These are phyloP conservation scores for Astyanax mexicanus DNA, from an alignment of 2,797 vertebrate species.

Conservation along the genomic window DNA sequence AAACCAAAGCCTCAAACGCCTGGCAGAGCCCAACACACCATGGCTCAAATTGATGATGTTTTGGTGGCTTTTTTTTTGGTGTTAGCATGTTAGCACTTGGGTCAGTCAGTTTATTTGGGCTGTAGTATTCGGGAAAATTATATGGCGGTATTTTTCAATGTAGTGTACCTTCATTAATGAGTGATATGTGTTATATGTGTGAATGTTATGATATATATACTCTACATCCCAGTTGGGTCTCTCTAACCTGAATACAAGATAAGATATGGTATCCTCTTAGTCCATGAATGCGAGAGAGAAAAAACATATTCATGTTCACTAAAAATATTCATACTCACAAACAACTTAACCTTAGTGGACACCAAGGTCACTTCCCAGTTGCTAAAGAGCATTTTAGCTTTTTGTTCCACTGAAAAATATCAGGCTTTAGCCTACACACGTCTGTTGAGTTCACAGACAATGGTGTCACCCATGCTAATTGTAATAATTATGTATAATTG, in stretches of 20 bases:
- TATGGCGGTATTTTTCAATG: too few relatives aligned
- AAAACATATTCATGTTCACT: not conserved
- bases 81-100: constrained; percentile 30
- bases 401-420: constrained; percentile 1
- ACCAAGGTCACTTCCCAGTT: not conserved
- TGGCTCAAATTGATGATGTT: not conserved
- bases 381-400: constrained; percentile 2
- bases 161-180: too few relatives aligned
- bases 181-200: too few relatives aligned
- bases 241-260: too few relatives aligned
- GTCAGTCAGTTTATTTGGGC: constrained; percentile 27
- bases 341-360: not conserved
- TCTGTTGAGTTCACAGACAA: constrained; percentile 2
- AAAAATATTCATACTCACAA: not conserved
- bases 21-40: not conserved
- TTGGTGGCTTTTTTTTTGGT: not conserved
- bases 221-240: too few relatives aligned
- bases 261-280: too few relatives aligned
- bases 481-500: constrained; percentile 71
- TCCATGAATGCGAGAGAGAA: not conserved
- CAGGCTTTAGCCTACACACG: not conserved
- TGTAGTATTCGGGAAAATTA: not conserved
- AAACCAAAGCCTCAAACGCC: constrained; percentile 9
- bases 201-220: too few relatives aligned
- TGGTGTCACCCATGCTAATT: constrained; percentile 55